Base-by-base conservation (phyloP, 2,888 invertebrate genomes). In the Philhelius pedissequus region DNA sequence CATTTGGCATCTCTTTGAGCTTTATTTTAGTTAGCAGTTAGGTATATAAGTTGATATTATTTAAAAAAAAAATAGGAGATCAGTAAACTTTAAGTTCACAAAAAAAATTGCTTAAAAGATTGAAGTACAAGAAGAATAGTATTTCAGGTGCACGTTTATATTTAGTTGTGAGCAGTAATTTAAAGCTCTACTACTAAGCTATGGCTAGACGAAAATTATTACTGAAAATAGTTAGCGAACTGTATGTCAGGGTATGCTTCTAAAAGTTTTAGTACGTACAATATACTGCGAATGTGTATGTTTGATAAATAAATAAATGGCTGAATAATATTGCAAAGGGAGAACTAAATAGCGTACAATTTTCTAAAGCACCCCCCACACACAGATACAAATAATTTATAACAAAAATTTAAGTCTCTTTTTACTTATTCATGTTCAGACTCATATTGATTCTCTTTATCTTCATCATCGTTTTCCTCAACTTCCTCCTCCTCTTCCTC, bases 1-100 rank as follows among this genome's bases (percentile, higher is more conserved):
- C 66, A 58, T 83, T 84, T 84, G 83, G 83, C 83, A 84, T 79
- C 79, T 71, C 70, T 40, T 79, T 84, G 83, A 83, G 83, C 83
- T n/a, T 64, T 11, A 30, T 43, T 48, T 9, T 45, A 60, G 64
- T 40, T 30, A 50, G 58, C 38, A 32, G 38, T 38, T 20, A 43
- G 38, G 25, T 20, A 43, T 5, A 11, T n/a, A 15, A 58, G 18
- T n/a, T n/a, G n/a, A n/a, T 32, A 11, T 54, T 32, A 54, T 58
- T 30, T 15, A 3, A 25, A 4, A 13, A 27, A 18, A 43, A 62
- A 62, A 62, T 62, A 62, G 62, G 62, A 62, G 7, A 18, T 43
- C 4, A 43, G 7, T 43, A 27, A 62, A 18, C 1, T 7, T 43
- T 62, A 27, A 62, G 40, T 60, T 15, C 22, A 13, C n/a, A 13